These are phyloP conservation scores for Gavialis gangeticus DNA, from an alignment of 2,113 vertebrate species.

Conservation along the genomic window DNA sequence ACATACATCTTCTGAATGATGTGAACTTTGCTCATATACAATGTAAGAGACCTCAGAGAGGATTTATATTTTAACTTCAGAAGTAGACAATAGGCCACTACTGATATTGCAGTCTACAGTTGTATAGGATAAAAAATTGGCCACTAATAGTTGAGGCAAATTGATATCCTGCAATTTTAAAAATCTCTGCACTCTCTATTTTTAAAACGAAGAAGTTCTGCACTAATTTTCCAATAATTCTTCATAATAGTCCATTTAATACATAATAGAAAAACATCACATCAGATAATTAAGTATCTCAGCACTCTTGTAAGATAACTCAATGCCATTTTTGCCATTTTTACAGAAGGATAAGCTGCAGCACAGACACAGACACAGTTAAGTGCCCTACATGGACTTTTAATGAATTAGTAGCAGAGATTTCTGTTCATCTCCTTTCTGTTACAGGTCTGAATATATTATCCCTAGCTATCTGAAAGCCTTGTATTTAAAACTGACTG, in stretches of 20 bases:
- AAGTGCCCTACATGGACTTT: not conserved
- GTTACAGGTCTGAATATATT: not conserved
- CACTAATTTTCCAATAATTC: no score
- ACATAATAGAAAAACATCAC: not conserved
- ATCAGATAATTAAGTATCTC: not conserved
- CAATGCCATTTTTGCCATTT: not conserved
- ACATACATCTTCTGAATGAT: not conserved
- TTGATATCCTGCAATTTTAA: not conserved
- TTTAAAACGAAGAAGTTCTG: not conserved
- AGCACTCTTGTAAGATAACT: not conserved
- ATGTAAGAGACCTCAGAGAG: not conserved
- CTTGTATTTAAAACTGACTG: conserved; percentile 17
- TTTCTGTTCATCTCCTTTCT: conserved; percentile 21
- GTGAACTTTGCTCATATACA: not conserved
- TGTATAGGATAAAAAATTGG: not conserved
- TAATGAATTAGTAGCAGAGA: not conserved
- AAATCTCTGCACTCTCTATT: not conserved
- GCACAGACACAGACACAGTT: not conserved
- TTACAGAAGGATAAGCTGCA: not conserved
- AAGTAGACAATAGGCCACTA: not conserved
- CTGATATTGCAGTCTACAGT: not conserved
- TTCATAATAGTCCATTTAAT: no score
- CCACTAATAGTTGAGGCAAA: not conserved
- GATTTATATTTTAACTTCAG: not conserved
- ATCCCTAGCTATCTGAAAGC: not conserved